phyloP scores from a whole-genome alignment of 1,140 invertebrate genomes.

The Megalonaias nervosa region DNA sequence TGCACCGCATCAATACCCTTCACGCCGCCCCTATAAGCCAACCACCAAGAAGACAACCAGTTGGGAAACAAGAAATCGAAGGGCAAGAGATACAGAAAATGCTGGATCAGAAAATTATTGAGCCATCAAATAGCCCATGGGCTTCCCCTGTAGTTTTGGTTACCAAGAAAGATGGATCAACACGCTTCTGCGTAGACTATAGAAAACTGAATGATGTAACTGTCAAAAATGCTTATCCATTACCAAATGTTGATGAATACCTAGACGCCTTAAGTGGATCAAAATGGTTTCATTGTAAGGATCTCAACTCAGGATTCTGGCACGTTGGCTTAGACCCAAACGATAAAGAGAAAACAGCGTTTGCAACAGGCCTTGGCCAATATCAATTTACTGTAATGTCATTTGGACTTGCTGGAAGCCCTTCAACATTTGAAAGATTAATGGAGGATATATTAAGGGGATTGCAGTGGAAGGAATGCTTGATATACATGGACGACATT shows the following conservation, averaged over 20 bases:
- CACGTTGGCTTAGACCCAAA: constrained; percentile 43
- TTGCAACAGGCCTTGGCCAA: too few species aligned
- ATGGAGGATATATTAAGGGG: too few species aligned
- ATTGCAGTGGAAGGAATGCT: too few species aligned
- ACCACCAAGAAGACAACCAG: too few species aligned
- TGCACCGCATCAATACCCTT: too few species aligned
- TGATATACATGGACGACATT: too few species aligned
- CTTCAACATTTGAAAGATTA: constrained; percentile 41
- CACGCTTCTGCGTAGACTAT: constrained; percentile 74
- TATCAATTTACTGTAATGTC: constrained; percentile 20
- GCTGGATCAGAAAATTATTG: too few species aligned
- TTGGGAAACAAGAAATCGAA: too few species aligned
- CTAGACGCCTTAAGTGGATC: neutral
- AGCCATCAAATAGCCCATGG: too few species aligned
- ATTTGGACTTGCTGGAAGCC: constrained; percentile 30
- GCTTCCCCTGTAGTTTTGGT: constrained; percentile 72
- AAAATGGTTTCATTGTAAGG: neutral
- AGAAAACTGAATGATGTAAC: constrained; percentile 47
- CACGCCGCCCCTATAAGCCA: too few species aligned
- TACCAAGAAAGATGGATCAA: constrained; percentile 70
- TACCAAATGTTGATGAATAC: constrained; percentile 41
- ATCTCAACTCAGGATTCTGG: constrained; percentile 55
- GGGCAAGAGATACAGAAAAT: too few species aligned
- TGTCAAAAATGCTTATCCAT: constrained; percentile 37
- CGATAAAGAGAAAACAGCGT: constrained; percentile 64